Evolutionary conservation across 1,140 invertebrate species (phyloP), one percentile per base, ranked within the genome.

Genomic region (Drosophila jambulina): DNA sequence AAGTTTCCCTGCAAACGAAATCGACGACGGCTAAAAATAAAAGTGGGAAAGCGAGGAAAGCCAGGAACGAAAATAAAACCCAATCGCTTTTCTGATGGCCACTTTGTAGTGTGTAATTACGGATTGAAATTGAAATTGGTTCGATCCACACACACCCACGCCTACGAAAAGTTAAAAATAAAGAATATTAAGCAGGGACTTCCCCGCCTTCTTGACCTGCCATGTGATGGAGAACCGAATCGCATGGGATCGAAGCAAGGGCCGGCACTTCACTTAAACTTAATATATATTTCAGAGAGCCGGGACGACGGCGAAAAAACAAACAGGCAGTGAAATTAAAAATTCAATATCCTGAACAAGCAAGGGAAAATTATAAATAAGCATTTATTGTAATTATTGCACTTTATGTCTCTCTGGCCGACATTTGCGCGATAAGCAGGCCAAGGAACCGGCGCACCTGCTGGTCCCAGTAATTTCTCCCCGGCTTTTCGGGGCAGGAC

Each of bases 311-410:
- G 10, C 21, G 10, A 43, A 36, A 51, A 54, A 15, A 21, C 25
- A 68, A 38, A 61, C 62, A 54, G 45, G 21, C 49, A 53, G 77
- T 53, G 85, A 88, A 88, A 88, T 87, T 88, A 88, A 90, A 87
- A 88, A 90, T 90, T 78, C 85, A 90, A 88, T 88, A 88, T 90
- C 84, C 84, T 90, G 84, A 75, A 65, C 75, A 87, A 83, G 76
- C 74, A 88, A 77, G 64, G 78, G 64, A 72, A 90, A 78, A 75
- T 90, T 88, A 90, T 90, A 90, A 88, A 84, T 88, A 88, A 84
- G 81, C 84, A 90, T 88, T 90, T 84, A 90, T 85, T 78, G 84
- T 78, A 88, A 90, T 88, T 88, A 88, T 88, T 84, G 78, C 80
- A 78, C 78, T 90, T 80, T 61, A 65, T 71, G 69, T 85, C 54